Base-by-base conservation (phyloP, 2,113 vertebrate species). In the Elephas maximus region DNA sequence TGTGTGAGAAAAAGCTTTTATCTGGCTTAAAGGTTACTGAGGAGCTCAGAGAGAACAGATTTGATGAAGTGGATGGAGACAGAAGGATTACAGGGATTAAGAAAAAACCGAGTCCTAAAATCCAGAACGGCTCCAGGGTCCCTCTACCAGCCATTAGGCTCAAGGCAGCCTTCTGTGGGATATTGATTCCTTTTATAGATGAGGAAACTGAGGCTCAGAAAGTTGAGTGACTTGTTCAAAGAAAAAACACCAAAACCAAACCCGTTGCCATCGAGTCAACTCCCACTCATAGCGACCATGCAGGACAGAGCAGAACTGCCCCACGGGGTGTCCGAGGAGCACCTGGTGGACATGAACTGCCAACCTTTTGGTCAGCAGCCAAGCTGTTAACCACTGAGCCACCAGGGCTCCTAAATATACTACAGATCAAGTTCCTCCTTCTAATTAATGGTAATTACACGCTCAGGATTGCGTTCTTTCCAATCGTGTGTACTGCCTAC, bases 171-270 rank as follows among this genome's bases (percentile, higher is more conserved):
- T 44, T 48, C 7, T 37, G 37, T 63, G 63, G 8, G 65, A 41
- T 74, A 60, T 73, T 89, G 60, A 76, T 89, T 81, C 33, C 80
- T 67, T 92, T 94, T 51, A 71, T n/a, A 81, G 33, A 69, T 71
- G n/a, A 95, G 67, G 81, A 90, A 67, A 82, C 28, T 41, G 63
- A 82, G 77, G 4, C 45, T 83, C 45, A 37, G 30, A 76, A 76
- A 91, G 63, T 60, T 80, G 80, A 74, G 23, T 53, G 76, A 87
- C n/a, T 2, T 82, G 57, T 18, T 67, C 53, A 73, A 57, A 12
- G 53, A 15, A 57, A 17, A 57, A 17, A 57, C 3, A 57, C 53
- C 53, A 57, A 57, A 57, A 57, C 53, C 15, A 57, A 57, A 57
- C 11, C 53, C 53, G 15, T 17, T 57, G 53, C 53, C 15, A 3